A percentile compares a stretch with the other conserved stretches of the same genome.
phyloP scores from a whole-genome alignment of 2,888 invertebrate genomes.

The Ligdia adustata region DNA sequence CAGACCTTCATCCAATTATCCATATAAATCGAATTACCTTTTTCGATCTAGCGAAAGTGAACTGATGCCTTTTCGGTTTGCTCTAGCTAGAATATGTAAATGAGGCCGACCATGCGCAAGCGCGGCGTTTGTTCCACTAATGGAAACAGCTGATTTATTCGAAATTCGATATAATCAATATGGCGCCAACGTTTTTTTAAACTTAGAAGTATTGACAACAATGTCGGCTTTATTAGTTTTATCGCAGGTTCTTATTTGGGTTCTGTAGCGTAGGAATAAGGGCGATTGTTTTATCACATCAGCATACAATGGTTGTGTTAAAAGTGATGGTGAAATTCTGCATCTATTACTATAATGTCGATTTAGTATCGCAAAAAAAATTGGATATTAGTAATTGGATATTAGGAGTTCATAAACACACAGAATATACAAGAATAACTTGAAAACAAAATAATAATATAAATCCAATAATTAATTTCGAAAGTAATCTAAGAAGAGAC shows the following conservation, averaged over 20 bases:
- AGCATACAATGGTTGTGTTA: conserved; percentile 32
- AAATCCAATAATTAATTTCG: conserved; percentile 1
- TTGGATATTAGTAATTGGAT: too few species aligned
- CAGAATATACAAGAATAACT: neutral
- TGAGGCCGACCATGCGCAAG: conserved; percentile 41
- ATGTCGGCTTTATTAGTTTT: conserved; percentile 11
- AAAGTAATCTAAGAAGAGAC: conserved; percentile 10
- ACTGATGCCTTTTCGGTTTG: conserved; percentile 33
- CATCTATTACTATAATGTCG: too few species aligned
- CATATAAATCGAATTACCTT: conserved; percentile 34
- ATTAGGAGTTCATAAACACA: too few species aligned
- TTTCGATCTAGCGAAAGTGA: conserved; percentile 36
- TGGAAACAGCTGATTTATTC: conserved; percentile 49
- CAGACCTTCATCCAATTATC: conserved; percentile 40
- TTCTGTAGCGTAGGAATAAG: neutral
- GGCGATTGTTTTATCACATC: conserved; percentile 14
- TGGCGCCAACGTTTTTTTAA: conserved; percentile 37
- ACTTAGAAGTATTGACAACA: conserved; percentile 22
- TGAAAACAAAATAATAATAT: neutral
- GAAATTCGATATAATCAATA: conserved; percentile 49
- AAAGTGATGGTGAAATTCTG: conserved; percentile 30
- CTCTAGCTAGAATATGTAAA: conserved; percentile 46
- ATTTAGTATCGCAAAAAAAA: too few species aligned
- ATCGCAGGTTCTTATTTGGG: conserved; percentile 8
- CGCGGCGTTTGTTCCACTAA: conserved; percentile 51